These are phyloP conservation scores for Epistrophe grossulariae DNA, from an alignment of 2,888 invertebrate species.

Conservation along the genomic window DNA sequence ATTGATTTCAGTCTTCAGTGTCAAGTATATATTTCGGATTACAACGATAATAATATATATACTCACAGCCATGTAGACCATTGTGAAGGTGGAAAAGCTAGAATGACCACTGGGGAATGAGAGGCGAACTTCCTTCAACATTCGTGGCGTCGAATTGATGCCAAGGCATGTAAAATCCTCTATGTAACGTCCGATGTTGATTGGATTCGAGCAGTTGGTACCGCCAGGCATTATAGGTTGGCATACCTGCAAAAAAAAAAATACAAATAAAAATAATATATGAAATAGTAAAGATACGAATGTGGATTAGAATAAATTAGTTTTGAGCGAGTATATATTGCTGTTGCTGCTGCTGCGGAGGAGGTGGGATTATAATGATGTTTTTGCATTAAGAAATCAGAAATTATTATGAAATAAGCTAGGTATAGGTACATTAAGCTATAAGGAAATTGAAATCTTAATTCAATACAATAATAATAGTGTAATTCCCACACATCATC, in stretches of 20 bases:
- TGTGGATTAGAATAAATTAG: slow-evolving; percentile 44
- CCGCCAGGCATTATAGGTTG: slow-evolving; percentile 87
- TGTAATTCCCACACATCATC: slow-evolving; percentile 54
- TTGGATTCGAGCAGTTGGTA: slow-evolving; percentile 85
- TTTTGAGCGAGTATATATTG: background rate
- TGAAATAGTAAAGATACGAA: slow-evolving; percentile 4
- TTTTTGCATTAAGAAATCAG: slow-evolving; percentile 15
- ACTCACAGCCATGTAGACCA: slow-evolving; percentile 94
- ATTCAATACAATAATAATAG: slow-evolving; percentile 9
- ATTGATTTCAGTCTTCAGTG: slow-evolving; percentile 2
- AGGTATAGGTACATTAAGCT: background rate
- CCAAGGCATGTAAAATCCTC: slow-evolving; percentile 88
- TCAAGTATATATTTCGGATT: slow-evolving; percentile 30
- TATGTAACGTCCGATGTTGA: slow-evolving; percentile 88
- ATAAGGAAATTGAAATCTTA: slow-evolving; percentile 46
- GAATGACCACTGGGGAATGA: slow-evolving; percentile 97
- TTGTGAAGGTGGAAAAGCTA: slow-evolving; percentile 93
- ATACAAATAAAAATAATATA: slow-evolving; percentile 34
- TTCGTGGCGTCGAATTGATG: slow-evolving; percentile 84
- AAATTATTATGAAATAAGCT: too few relatives aligned
- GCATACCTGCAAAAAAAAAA: slow-evolving; percentile 87
- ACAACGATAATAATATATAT: slow-evolving; percentile 8
- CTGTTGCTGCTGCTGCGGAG: slow-evolving; percentile 10
- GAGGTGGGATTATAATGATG: slow-evolving; percentile 35
- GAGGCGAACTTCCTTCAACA: slow-evolving; percentile 91